Evolutionary conservation across 2,888 invertebrate genomes (phyloP).

Genomic region (Dendrolimus houi): DNA sequence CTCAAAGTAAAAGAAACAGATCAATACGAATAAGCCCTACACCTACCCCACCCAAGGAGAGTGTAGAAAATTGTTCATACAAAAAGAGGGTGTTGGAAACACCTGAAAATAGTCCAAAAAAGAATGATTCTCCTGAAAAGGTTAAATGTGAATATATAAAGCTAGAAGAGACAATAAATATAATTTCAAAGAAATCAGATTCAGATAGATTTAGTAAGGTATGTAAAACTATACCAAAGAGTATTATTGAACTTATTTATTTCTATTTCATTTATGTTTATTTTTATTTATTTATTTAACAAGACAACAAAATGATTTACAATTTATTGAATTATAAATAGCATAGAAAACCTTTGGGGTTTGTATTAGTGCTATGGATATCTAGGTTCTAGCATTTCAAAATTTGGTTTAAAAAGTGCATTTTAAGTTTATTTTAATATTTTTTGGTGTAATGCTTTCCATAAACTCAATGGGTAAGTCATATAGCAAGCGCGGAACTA

Average conservation of each 20-base stretch:
- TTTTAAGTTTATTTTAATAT: no score
- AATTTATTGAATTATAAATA: no score
- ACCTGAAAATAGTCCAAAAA: conserved; percentile 26
- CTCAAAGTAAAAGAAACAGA: conserved; percentile 22
- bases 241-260: not conserved
- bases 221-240: conserved; percentile 3
- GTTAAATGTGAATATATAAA: not conserved
- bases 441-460: no score
- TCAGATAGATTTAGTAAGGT: conserved; percentile 30
- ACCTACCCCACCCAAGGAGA: conserved; percentile 28
- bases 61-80: conserved; percentile 8
- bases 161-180: conserved; percentile 14
- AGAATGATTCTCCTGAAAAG: conserved; percentile 14
- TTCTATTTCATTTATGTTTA: no score
- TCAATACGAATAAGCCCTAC: conserved; percentile 32
- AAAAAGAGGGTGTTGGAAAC: conserved; percentile 23
- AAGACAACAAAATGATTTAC: no score
- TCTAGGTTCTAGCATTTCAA: no score
- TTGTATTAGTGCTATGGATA: no score
- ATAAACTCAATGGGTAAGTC: no score
- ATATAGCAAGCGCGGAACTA: no score
- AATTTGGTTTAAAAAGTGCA: no score
- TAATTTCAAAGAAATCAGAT: conserved; percentile 30
- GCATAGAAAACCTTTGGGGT: no score
- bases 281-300: no score